Base-by-base conservation (phyloP, 2,888 invertebrate species). In the Emmelina monodactyla region DNA sequence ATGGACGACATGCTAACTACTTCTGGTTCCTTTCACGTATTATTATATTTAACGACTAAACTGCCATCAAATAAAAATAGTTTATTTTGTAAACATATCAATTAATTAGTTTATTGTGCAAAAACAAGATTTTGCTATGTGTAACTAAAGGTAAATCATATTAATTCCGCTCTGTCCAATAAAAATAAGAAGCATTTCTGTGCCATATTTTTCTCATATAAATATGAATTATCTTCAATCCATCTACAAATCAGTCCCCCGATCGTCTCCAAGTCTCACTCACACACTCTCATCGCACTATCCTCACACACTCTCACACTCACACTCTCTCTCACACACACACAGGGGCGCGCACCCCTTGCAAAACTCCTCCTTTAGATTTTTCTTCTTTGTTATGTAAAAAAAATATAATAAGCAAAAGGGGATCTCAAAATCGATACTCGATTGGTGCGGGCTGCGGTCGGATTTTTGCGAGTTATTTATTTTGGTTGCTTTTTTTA, bases 331-430 rank as follows among this genome's bases (percentile, higher is more conserved):
- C 47, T 46, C 12, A 12, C 38, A 34, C 44, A 48, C 29, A 38
- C 37, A 49, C 53, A 62, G 67, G 71, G 70, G 63, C 57, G 64
- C 68, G 58, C 54, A 53, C 65, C 72, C 72, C 71, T 67, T 63
- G 62, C 66, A 55, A 51, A 72, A 68, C 75, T 75, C 76, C 78
- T 70, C 78, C 76, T 78, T 66, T 71, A 71, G 65, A 64, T 71
- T 76, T n/a, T 78, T 76, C 65, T 66, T 67, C 75, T 75, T 79
- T 76, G 76, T 78, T 78, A 76, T 76, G 76, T 76, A 76, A 73
- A 76, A 75, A 25, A 41, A 73, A 76, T 69, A 69, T 68, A 76
- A 76, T 75, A 63, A 55, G 62, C 66, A 71, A 73, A 73, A 73
- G 76, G 78, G 78, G 75, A 70, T 65, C 62, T 59, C 47, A 66